Conservation (phyloP, 2,888 invertebrate genomes). For the Andrena haemorrhoa region DNA sequence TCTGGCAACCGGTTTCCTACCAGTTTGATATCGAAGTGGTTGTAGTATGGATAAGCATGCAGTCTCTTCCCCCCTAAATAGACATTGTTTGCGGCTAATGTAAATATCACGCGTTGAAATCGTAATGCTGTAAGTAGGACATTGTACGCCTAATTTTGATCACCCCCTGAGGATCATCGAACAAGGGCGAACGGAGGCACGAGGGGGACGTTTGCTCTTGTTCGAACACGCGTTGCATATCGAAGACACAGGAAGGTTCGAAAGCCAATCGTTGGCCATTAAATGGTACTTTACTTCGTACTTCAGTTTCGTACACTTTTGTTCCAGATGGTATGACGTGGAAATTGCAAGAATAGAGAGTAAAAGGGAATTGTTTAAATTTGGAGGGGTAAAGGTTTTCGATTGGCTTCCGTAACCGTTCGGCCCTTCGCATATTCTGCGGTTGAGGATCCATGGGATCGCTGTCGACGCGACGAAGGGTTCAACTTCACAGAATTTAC, state of each 20-base stretch:
- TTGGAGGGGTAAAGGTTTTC: background rate
- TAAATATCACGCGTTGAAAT: slow-evolving; percentile 18
- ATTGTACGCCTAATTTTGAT: slow-evolving; percentile 25
- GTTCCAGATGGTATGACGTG: background rate
- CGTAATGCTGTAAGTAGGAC: slow-evolving; percentile 24
- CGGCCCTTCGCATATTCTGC: too few relatives aligned
- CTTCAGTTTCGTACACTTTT: background rate
- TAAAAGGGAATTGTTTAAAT: background rate
- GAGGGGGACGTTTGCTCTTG: background rate
- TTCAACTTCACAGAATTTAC: slow-evolving; percentile 13
- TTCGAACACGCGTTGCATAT: background rate
- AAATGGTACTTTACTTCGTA: background rate
- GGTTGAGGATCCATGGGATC: background rate
- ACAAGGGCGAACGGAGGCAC: background rate
- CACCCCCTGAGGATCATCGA: slow-evolving; percentile 6
- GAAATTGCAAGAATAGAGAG: background rate
- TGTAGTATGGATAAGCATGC: slow-evolving; percentile 58
- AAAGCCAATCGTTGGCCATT: slow-evolving; percentile 8
- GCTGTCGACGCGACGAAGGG: background rate
- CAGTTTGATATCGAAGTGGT: slow-evolving; percentile 54
- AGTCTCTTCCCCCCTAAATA: slow-evolving; percentile 41
- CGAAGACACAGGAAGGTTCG: background rate
- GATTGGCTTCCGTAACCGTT: slow-evolving; percentile 13
- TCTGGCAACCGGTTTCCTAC: slow-evolving; percentile 53
- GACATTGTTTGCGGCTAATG: slow-evolving; percentile 23